Conservation (phyloP, 2,797 vertebrate genomes). For the Sebastes elongatus region DNA sequence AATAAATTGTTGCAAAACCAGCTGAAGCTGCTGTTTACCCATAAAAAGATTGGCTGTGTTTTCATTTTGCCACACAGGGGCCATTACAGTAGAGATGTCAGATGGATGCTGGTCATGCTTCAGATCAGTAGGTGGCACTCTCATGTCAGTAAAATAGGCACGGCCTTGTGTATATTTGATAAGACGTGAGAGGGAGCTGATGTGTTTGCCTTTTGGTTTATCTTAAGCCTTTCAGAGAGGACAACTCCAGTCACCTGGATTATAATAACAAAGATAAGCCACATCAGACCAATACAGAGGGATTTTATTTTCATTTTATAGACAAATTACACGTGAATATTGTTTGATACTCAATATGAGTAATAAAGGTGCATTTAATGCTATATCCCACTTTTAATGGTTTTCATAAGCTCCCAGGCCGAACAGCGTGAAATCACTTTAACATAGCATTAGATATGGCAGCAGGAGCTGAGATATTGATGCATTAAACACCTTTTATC, state of each 20-base stretch:
- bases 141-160: slow-evolving; percentile 52
- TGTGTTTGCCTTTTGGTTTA: slow-evolving; percentile 49
- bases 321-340: not conserved
- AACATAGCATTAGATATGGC: not conserved
- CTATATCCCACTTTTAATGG: not conserved
- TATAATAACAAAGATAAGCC: slow-evolving; percentile 40
- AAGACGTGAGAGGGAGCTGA: not conserved
- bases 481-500: not conserved
- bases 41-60: slow-evolving; percentile 22
- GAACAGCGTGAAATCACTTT: slow-evolving; percentile 8
- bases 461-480: not conserved
- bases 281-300: not conserved
- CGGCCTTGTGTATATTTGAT: not conserved
- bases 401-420: not conserved
- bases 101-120: slow-evolving; percentile 21
- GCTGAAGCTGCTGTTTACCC: slow-evolving; percentile 43
- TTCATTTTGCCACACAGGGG: slow-evolving; percentile 15
- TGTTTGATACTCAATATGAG: slow-evolving; percentile 1
- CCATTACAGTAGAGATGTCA: not conserved
- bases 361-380: not conserved
- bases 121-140: slow-evolving; percentile 79
- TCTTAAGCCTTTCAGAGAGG: slow-evolving; percentile 33
- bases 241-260: slow-evolving; percentile 34
- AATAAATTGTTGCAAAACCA: slow-evolving; percentile 50
- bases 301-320: not conserved